These are phyloP conservation scores for Lithophane leautieri DNA, from an alignment of 2,888 invertebrate genomes.

Conservation along the genomic window DNA sequence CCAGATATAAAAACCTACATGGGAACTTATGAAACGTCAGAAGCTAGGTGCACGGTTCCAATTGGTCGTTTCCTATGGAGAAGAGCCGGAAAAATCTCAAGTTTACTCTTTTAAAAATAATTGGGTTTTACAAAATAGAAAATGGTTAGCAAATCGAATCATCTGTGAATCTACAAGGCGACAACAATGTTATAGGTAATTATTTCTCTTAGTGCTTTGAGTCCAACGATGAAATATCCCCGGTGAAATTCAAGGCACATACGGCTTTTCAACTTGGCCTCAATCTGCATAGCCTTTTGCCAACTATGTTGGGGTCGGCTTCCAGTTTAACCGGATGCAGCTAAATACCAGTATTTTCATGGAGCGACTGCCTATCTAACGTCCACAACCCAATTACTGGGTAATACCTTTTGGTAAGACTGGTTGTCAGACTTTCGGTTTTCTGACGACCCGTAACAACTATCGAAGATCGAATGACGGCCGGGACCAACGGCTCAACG, in stretches of 20 bases:
- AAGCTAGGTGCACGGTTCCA: neutral
- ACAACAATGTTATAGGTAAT: neutral
- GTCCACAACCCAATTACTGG: no score
- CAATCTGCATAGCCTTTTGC: no score
- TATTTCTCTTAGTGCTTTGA: neutral
- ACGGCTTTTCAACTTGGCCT: neutral
- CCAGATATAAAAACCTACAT: neutral
- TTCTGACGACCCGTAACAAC: no score
- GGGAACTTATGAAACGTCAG: neutral
- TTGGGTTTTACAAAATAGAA: neutral
- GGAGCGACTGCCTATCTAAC: no score
- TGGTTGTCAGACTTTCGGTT: no score
- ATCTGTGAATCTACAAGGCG: neutral
- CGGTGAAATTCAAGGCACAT: neutral
- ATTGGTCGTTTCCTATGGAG: neutral
- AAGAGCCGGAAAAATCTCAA: neutral
- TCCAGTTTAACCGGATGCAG: no score
- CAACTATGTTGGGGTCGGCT: no score
- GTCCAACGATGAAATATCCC: no score
- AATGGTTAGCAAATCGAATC: neutral
- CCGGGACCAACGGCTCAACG: no score
- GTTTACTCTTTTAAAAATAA: neutral
- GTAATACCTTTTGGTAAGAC: no score
- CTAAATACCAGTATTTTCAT: no score
- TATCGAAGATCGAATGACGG: no score